Percentiles rank a stretch among this genome's conserved stretches.
These are phyloP conservation scores for Natator depressus DNA, from an alignment of 2,113 vertebrate genomes.

Conservation along the genomic window DNA sequence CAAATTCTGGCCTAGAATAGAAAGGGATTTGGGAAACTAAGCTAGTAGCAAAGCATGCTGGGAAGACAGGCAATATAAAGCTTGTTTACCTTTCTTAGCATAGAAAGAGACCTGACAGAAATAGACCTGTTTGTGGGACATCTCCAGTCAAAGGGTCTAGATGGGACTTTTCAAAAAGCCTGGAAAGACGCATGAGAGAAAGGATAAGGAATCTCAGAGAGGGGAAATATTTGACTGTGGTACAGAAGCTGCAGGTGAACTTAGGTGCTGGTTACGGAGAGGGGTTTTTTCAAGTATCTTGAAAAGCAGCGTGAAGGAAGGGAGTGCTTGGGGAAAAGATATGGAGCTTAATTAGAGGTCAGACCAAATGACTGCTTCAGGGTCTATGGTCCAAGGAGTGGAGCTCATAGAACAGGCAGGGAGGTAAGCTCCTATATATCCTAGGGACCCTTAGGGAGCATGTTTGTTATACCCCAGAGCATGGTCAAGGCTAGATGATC, in stretches of 20 bases:
- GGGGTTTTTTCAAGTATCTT: neutral
- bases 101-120: neutral
- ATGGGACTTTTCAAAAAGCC: neutral
- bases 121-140: fast-evolving
- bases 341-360: neutral
- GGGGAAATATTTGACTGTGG: neutral
- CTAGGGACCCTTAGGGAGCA: too few species aligned
- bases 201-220: neutral
- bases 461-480: too few species aligned
- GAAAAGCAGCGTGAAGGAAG: fast-evolving
- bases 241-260: neutral
- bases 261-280: fast-evolving
- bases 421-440: too few species aligned
- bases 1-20: neutral
- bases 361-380: neutral
- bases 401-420: too few species aligned
- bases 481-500: too few species aligned
- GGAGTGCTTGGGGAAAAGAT: fast-evolving
- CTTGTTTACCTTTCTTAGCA: neutral
- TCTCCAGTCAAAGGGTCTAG: neutral
- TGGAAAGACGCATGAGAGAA: neutral
- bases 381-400: too few species aligned
- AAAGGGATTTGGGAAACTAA: neutral
- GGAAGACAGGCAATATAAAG: neutral
- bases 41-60: neutral